phyloP scores from a whole-genome alignment of 1,140 invertebrate species.

The Rhyacophila brunnea region DNA sequence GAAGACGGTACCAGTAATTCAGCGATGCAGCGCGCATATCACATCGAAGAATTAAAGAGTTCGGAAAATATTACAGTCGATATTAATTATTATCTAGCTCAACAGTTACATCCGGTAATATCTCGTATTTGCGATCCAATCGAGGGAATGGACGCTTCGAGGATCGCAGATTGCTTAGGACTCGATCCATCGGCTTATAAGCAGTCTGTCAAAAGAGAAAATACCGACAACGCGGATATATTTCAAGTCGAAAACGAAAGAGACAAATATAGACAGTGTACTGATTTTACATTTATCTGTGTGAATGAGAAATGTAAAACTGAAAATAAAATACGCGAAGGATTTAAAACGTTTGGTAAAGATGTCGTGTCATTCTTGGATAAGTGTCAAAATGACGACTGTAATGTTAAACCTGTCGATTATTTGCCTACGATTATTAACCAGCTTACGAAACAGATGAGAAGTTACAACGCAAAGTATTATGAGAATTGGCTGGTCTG shows the following conservation, averaged over 20 bases:
- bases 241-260: slow-evolving; percentile 62
- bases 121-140: slow-evolving; percentile 93
- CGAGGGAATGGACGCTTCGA: slow-evolving; percentile 86
- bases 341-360: slow-evolving; percentile 49
- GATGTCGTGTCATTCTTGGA: slow-evolving; percentile 57
- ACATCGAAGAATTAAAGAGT: slow-evolving; percentile 84
- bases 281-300: slow-evolving; percentile 67
- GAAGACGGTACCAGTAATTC: slow-evolving; percentile 78
- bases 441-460: slow-evolving; percentile 64
- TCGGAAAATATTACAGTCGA: slow-evolving; percentile 73
- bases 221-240: slow-evolving; percentile 53
- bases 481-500: slow-evolving; percentile 81
- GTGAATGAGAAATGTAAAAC: slow-evolving; percentile 57
- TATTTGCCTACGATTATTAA: slow-evolving; percentile 71
- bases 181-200: slow-evolving; percentile 56
- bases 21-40: slow-evolving; percentile 91
- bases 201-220: slow-evolving; percentile 53
- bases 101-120: slow-evolving; percentile 93
- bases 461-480: slow-evolving; percentile 68
- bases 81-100: slow-evolving; percentile 77
- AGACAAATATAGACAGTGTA: slow-evolving; percentile 75
- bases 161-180: slow-evolving; percentile 89
- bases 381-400: slow-evolving; percentile 67
- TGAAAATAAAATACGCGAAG: slow-evolving; percentile 57
- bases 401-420: slow-evolving; percentile 60